phyloP scores from a whole-genome alignment of 1,140 invertebrate species.

The Nephotettix cincticeps region DNA sequence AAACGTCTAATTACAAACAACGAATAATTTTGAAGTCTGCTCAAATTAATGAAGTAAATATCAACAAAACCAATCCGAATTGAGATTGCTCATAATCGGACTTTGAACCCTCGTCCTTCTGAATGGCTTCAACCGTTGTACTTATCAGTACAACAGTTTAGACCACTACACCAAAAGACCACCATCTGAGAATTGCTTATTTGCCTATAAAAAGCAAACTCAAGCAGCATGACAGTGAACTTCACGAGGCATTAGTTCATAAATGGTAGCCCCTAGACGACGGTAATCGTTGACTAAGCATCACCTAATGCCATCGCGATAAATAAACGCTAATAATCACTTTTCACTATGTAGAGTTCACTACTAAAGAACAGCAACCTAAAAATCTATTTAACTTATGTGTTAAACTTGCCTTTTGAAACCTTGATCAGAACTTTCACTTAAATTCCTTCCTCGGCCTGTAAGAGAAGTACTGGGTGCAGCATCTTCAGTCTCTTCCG shows the following conservation, averaged over 20 bases:
- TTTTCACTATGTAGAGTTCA: neutral
- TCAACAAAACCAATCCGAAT: no score
- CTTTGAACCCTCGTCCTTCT: no score
- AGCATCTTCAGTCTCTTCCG: neutral
- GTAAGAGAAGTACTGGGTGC: neutral
- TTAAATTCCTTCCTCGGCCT: neutral
- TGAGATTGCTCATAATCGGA: no score
- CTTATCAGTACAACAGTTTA: no score
- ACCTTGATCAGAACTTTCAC: conserved; percentile 1
- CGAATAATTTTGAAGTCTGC: no score
- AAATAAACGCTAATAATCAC: neutral
- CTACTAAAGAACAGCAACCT: neutral
- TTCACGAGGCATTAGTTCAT: no score
- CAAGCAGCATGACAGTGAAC: no score
- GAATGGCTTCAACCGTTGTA: no score
- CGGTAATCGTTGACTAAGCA: neutral
- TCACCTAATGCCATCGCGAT: no score
- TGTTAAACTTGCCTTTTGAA: neutral
- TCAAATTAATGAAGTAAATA: no score
- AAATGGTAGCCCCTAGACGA: neutral
- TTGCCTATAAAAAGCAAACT: no score
- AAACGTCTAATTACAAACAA: no score
- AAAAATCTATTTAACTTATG: neutral
- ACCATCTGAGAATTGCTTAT: neutral
- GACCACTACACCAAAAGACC: neutral